Evolutionary conservation across 1,140 invertebrate genomes (phyloP).

Genomic region (Eumaeus atala): DNA sequence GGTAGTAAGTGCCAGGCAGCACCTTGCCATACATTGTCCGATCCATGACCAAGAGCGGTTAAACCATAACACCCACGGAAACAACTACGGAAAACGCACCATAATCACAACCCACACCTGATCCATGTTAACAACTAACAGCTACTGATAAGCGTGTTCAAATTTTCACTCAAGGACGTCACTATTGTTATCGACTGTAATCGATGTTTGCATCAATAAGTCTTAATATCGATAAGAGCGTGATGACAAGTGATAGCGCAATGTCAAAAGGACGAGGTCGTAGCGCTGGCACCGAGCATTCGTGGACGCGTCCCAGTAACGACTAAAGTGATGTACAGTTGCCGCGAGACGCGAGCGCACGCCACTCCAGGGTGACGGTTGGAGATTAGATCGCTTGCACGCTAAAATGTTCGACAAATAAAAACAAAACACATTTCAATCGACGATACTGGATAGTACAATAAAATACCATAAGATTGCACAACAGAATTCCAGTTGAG

Average conservation of each 20-base stretch:
- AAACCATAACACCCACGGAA: slow-evolving; percentile 59
- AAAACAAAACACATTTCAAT: too few relatives aligned
- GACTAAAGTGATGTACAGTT: slow-evolving; percentile 50
- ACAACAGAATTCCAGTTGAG: too few relatives aligned
- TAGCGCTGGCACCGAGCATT: slow-evolving; percentile 45
- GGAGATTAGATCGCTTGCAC: background rate
- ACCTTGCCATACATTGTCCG: slow-evolving; percentile 90
- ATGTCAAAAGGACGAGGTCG: slow-evolving; percentile 54
- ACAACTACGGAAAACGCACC: slow-evolving; percentile 50
- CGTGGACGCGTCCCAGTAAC: slow-evolving; percentile 58
- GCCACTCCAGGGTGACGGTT: slow-evolving; percentile 34
- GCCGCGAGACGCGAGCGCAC: slow-evolving; percentile 41
- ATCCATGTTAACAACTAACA: slow-evolving; percentile 33
- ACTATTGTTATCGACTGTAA: background rate
- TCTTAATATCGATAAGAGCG: slow-evolving; percentile 43
- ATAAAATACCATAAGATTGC: too few relatives aligned
- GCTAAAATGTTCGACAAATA: too few relatives aligned
- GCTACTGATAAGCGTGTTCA: slow-evolving; percentile 14
- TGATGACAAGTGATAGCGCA: slow-evolving; percentile 60
- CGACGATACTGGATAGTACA: too few relatives aligned
- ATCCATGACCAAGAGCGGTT: slow-evolving; percentile 78
- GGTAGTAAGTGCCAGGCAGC: slow-evolving; percentile 84
- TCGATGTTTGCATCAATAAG: slow-evolving; percentile 40
- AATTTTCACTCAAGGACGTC: background rate
- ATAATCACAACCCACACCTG: slow-evolving; percentile 62